These are phyloP conservation scores for Marronus borbonicus DNA, from an alignment of 2,888 invertebrate species.

Conservation along the genomic window DNA sequence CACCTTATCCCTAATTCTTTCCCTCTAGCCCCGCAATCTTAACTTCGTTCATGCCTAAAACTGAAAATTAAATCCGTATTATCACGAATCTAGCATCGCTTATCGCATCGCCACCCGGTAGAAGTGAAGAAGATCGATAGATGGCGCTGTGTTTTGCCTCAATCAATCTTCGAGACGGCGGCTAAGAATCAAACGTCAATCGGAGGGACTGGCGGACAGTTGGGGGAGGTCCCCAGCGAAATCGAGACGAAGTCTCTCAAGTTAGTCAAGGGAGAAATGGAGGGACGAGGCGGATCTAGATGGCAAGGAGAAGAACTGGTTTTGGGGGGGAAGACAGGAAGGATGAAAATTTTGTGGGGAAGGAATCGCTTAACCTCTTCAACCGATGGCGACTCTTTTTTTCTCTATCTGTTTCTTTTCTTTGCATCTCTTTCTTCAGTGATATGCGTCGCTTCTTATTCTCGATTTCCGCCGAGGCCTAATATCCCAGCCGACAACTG, in stretches of 20 bases:
- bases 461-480: constrained; percentile 6
- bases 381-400: constrained; percentile 18
- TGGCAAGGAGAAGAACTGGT: not conserved
- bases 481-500: constrained; percentile 26
- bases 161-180: constrained; percentile 13
- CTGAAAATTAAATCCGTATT: constrained; percentile 33
- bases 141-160: constrained; percentile 21
- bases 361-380: constrained; percentile 29
- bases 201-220: not conserved
- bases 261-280: not conserved
- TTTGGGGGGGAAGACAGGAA: not conserved
- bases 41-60: constrained; percentile 3
- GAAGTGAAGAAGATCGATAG: constrained; percentile 3
- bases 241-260: not conserved
- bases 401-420: constrained; percentile 6
- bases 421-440: not conserved
- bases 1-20: not conserved
- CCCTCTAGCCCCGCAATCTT: not conserved
- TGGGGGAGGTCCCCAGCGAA: too few species aligned
- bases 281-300: not conserved
- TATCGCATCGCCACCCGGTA: not conserved
- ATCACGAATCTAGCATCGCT: constrained; percentile 19
- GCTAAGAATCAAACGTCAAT: constrained; percentile 30
- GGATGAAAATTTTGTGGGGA: not conserved
- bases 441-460: not conserved